Percentiles rank a stretch among this genome's conserved stretches.
Evolutionary conservation across 1,140 invertebrate species (phyloP).

Genomic region (Aricia agestis): DNA sequence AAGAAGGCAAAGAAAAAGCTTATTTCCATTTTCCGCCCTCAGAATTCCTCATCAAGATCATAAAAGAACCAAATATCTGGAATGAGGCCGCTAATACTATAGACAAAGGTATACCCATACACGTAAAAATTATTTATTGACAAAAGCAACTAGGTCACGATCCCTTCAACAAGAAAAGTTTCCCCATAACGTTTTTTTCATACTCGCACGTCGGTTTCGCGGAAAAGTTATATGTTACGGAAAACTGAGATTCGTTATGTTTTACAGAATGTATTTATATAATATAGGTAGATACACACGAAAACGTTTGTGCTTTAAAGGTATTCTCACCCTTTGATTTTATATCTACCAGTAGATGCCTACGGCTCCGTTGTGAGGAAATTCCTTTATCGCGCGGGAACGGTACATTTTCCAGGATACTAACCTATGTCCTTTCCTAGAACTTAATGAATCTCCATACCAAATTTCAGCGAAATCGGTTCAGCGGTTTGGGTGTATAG

Average conservation of each 20-base stretch:
- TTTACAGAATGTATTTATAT: background rate
- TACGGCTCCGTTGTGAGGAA: no score
- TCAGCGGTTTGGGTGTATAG: no score
- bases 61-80: conserved; percentile 1
- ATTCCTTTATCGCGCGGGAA: no score
- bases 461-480: no score
- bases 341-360: no score
- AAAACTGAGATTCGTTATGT: background rate
- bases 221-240: background rate
- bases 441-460: no score
- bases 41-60: background rate
- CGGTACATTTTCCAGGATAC: no score
- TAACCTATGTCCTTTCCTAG: no score
- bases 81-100: background rate
- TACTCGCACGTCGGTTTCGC: background rate
- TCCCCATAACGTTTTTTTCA: background rate
- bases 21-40: background rate
- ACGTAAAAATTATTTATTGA: conserved; percentile 4
- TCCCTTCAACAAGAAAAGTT: background rate
- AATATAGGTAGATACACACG: no score
- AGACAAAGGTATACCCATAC: background rate
- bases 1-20: background rate
- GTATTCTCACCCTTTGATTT: background rate
- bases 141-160: background rate
- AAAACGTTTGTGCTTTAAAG: background rate